Percentiles rank a stretch among this genome's conserved stretches.
These are phyloP conservation scores for Pyrocephalus nanus DNA, from an alignment of 2,797 vertebrate species.

Conservation along the genomic window DNA sequence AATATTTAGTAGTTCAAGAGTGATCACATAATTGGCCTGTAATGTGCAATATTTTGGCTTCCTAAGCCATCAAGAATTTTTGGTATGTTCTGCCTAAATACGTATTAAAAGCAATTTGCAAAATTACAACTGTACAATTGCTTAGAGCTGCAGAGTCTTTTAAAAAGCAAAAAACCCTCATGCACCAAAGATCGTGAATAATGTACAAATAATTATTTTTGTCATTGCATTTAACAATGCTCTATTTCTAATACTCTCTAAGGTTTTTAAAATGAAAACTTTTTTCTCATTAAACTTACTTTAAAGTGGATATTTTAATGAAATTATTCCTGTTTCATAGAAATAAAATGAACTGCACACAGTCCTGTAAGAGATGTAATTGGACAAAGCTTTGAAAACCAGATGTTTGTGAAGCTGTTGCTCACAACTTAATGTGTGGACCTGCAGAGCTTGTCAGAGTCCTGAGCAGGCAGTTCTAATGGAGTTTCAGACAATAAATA, in stretches of 20 bases:
- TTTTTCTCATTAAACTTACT: not conserved
- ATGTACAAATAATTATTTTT: not conserved
- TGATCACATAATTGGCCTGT: not conserved
- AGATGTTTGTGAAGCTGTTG: not conserved
- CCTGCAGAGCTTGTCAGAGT: not conserved
- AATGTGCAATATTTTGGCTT: not conserved
- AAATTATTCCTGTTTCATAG: not conserved
- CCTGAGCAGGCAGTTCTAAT: not conserved
- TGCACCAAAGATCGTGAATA: not conserved
- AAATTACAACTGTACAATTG: not conserved
- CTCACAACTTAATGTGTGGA: not conserved
- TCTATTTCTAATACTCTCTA: not conserved
- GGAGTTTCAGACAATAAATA: not conserved
- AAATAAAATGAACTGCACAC: not conserved
- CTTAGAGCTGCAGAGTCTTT: not conserved
- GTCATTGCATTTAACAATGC: not conserved
- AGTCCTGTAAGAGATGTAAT: not conserved
- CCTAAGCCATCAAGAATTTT: not conserved
- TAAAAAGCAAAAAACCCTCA: not conserved
- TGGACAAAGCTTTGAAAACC: not conserved
- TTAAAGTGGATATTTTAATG: not conserved
- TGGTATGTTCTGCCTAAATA: not conserved
- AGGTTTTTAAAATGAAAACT: not conserved
- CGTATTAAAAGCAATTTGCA: not conserved
- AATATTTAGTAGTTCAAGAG: not conserved